Conservation (phyloP, 2,113 vertebrate species). For the Oxygymnocypris stewartii region DNA sequence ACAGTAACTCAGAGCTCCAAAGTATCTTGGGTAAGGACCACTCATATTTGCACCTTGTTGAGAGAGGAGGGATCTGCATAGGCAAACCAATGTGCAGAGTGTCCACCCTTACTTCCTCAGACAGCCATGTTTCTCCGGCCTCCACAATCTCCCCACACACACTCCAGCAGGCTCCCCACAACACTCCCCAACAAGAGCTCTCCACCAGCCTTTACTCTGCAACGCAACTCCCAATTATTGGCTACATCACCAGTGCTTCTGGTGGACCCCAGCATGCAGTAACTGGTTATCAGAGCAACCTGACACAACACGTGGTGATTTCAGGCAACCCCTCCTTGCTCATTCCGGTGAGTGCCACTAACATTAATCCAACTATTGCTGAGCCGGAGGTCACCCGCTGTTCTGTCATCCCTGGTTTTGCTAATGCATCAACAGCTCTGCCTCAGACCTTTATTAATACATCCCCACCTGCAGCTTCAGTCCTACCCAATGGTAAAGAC, state of each 20-base stretch:
- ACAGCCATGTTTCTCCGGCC: conserved; percentile 75
- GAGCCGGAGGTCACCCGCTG: conserved; percentile 81
- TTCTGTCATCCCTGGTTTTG: conserved; percentile 82
- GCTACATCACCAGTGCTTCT: conserved; percentile 82
- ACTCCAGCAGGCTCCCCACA: conserved; percentile 89
- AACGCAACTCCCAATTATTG: conserved; percentile 90
- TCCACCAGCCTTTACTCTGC: conserved; percentile 87
- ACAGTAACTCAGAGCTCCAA: conserved; percentile 80
- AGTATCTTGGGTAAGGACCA: conserved; percentile 78
- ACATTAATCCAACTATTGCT: conserved; percentile 67
- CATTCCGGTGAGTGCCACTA: conserved; percentile 83
- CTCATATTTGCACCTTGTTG: conserved; percentile 82
- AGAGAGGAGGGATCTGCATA: conserved; percentile 83
- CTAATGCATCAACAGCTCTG: conserved; percentile 85
- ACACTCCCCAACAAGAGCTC: conserved; percentile 81
- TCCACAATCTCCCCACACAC: conserved; percentile 81
- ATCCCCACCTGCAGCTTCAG: conserved; percentile 71
- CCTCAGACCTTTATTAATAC: conserved; percentile 86
- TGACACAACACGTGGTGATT: conserved; percentile 94
- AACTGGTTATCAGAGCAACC: conserved; percentile 82
- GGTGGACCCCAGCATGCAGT: conserved; percentile 73
- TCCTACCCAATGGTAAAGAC: conserved; percentile 87
- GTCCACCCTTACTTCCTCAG: conserved; percentile 79
- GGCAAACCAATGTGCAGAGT: conserved; percentile 83
- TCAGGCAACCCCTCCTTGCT: conserved; percentile 91